Conservation (phyloP, 1,140 invertebrate species). For the Conopomorpha cramerella region DNA sequence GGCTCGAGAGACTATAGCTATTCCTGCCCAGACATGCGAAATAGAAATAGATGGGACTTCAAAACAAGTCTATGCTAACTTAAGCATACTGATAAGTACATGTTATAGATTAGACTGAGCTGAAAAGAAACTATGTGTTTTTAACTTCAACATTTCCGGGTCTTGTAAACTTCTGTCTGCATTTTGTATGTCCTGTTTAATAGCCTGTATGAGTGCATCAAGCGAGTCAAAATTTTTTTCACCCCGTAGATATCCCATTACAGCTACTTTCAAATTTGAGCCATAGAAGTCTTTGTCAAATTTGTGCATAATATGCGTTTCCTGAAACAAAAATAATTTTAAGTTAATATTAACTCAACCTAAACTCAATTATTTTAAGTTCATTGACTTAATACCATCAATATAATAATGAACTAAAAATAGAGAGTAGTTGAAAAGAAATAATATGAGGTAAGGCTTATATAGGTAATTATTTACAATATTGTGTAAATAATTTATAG, state of each 20-base stretch:
- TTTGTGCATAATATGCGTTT: slow-evolving; percentile 88
- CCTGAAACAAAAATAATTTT: slow-evolving; percentile 71
- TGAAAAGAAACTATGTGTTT: slow-evolving; percentile 8
- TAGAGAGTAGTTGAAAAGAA: no score
- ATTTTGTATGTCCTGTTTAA: slow-evolving; percentile 74
- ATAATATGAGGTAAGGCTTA: no score
- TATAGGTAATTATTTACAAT: no score
- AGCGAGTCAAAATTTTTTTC: slow-evolving; percentile 83
- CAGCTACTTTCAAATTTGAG: slow-evolving; percentile 73
- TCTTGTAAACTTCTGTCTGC: slow-evolving; percentile 65
- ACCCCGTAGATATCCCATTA: slow-evolving; percentile 81
- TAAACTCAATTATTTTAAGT: no score
- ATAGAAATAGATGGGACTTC: no score
- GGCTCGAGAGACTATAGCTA: no score
- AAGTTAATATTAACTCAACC: no score
- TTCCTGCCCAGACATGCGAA: no score
- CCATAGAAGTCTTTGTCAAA: slow-evolving; percentile 91
- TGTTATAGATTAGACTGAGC: neutral
- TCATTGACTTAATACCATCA: no score
- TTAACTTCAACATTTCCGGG: slow-evolving; percentile 21
- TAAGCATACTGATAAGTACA: neutral
- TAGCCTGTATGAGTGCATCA: slow-evolving; percentile 76
- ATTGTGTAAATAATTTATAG: no score
- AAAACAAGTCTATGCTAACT: no score
- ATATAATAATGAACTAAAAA: no score